phyloP scores from a whole-genome alignment of 30 jellyfish, hydroid and myxozoan species.

The Hydractinia symbiolongicarpus region DNA sequence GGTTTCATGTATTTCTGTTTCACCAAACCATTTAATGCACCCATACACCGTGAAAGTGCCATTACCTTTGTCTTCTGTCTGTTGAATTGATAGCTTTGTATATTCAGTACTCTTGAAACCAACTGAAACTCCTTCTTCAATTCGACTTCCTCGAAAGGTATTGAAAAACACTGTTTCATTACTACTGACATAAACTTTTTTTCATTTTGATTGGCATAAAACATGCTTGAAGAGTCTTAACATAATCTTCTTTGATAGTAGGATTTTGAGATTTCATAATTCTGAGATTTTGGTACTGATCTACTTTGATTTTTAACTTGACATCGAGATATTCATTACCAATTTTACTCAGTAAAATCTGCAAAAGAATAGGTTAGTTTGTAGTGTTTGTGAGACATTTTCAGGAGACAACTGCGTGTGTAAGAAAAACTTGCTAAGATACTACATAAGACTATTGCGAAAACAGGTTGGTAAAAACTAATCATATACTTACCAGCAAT shows the following conservation, averaged over 20 bases:
- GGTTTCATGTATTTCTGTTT: background rate
- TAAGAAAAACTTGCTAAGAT: background rate
- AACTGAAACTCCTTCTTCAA: constrained; percentile 16
- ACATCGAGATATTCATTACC: constrained; percentile 29
- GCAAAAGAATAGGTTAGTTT: background rate
- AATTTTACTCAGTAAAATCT: constrained; percentile 30
- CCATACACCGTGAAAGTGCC: constrained; percentile 27
- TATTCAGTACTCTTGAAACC: no score
- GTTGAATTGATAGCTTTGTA: no score
- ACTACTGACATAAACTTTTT: constrained; percentile 16
- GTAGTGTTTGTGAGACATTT: background rate
- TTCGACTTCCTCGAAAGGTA: constrained; percentile 26
- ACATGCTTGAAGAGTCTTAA: constrained; percentile 1
- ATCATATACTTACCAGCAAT: background rate
- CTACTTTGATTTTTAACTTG: background rate
- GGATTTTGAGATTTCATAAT: constrained; percentile 33
- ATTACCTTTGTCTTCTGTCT: background rate
- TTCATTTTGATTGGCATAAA: constrained; percentile 17
- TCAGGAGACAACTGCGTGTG: background rate
- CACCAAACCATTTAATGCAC: constrained; percentile 8
- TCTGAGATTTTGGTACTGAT: background rate
- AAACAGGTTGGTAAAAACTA: background rate
- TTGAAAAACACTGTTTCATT: constrained; percentile 18
- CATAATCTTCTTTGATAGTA: constrained; percentile 7
- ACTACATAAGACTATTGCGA: background rate